These are phyloP conservation scores for Helicoverpa zea DNA, from an alignment of 1,140 invertebrate species.

Conservation along the genomic window DNA sequence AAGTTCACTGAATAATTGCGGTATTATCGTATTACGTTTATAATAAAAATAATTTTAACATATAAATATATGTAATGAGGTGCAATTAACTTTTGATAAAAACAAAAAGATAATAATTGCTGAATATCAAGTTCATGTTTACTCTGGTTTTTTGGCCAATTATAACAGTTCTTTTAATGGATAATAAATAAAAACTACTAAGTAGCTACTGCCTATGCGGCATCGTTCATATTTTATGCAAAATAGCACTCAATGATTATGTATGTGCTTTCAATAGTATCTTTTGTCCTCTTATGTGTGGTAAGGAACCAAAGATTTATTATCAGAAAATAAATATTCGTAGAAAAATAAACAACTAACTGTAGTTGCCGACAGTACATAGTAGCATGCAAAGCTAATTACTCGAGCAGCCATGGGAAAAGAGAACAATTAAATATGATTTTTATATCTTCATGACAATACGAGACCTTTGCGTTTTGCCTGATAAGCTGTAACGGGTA, in stretches of 20 bases:
- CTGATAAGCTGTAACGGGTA: neutral
- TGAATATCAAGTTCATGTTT: conserved; percentile 9
- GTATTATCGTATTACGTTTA: neutral
- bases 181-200: no score
- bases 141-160: neutral
- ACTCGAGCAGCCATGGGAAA: conserved; percentile 17
- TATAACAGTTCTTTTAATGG: no score
- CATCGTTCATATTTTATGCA: no score
- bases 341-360: neutral
- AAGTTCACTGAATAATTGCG: conserved; percentile 3
- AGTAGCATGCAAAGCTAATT: conserved; percentile 5
- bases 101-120: neutral
- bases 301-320: no score
- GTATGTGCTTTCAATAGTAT: no score
- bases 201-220: no score
- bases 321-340: no score
- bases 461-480: conserved; percentile 29
- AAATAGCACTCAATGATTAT: no score
- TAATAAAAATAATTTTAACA: conserved; percentile 13
- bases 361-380: neutral
- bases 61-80: conserved; percentile 1
- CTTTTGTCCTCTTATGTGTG: no score
- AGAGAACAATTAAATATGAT: conserved; percentile 12
- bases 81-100: conserved; percentile 3
- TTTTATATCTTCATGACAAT: conserved; percentile 28